Evolutionary conservation across 2,113 vertebrate genomes (phyloP), one percentile per base, ranked within the genome.

Genomic region (Pholis gunnellus): DNA sequence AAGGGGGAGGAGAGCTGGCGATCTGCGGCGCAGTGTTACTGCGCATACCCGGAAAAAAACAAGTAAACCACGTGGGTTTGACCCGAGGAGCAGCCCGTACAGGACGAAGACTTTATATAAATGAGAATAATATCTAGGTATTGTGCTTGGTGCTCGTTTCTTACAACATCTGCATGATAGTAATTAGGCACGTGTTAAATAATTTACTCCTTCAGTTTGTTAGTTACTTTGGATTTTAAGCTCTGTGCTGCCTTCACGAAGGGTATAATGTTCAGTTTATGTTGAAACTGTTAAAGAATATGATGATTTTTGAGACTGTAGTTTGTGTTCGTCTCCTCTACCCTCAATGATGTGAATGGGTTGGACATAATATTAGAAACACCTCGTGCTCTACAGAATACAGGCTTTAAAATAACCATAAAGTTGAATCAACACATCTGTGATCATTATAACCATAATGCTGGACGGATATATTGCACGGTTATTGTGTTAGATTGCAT

Each of bases 11-110:
- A 44, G 42, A 1, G 5, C 1, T 5, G 29, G 8, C 1, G 3
- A 20, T 18, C 5, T 48, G 1, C 5, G 18, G 90, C 89, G 88
- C 91, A 88, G 6, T 0, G 0, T 9, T 31, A 44, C 0, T 72
- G 91, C 92, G 94, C 92, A 93, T 13, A 80, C 70, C 82, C 84
- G 88, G 91, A 88, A 3, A 0, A 8, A 86, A 88, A 87, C 75
- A 90, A 46, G 14, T 0, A 0, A 10, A 50, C 59, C 71, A 81
- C 72, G 42, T 87, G 75, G 34, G 29, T n/a, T 17, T 34, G 27
- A 9, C 3, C 13, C 1, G 20, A 15, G 46, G 17, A n/a, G 34
- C 22, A 4, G 14, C 42, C 0, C 0, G 11, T 2, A 2, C 9
- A 13, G 17, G 2, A 8, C 17, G 0, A 8, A 0, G 2, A 15